A percentile compares a stretch with the other conserved stretches of the same genome.
Conservation (phyloP, 2,797 vertebrate genomes). For the Leptoclinus maculatus region DNA sequence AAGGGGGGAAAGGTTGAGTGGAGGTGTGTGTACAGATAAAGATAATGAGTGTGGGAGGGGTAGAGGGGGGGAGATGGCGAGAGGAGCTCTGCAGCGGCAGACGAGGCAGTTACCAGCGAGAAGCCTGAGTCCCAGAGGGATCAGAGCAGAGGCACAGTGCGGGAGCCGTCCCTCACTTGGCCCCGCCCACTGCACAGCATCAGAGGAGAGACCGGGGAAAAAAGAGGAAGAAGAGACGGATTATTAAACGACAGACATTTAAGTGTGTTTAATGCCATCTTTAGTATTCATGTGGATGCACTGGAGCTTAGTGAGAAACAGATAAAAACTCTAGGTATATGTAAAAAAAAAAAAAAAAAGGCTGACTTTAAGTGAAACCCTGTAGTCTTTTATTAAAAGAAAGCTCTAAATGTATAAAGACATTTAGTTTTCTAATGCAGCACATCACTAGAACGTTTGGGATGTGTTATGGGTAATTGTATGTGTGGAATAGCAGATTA, state of each 20-base stretch:
- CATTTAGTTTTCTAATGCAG: not conserved
- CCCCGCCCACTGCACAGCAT: constrained; percentile 57
- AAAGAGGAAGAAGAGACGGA: not conserved
- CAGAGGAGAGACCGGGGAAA: constrained; percentile 8
- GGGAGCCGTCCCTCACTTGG: constrained; percentile 48
- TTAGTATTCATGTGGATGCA: not conserved
- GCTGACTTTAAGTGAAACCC: not conserved
- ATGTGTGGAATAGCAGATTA: not conserved
- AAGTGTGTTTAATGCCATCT: not conserved
- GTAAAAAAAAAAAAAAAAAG: not conserved
- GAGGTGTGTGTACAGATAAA: constrained; percentile 66
- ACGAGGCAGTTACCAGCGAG: constrained; percentile 53
- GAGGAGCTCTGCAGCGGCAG: constrained; percentile 59
- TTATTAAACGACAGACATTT: not conserved
- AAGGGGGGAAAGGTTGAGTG: not conserved
- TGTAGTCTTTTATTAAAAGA: not conserved
- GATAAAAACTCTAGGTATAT: not conserved
- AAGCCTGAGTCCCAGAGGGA: constrained; percentile 59
- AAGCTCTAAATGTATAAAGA: not conserved
- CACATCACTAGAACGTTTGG: not conserved
- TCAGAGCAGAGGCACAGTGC: constrained; percentile 59
- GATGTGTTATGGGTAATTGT: not conserved
- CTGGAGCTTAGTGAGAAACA: not conserved
- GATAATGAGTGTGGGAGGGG: constrained; percentile 57
- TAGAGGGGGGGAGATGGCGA: not conserved